These are phyloP conservation scores for Ctenopoma multispine DNA, from an alignment of 2,797 vertebrate genomes.

Conservation along the genomic window DNA sequence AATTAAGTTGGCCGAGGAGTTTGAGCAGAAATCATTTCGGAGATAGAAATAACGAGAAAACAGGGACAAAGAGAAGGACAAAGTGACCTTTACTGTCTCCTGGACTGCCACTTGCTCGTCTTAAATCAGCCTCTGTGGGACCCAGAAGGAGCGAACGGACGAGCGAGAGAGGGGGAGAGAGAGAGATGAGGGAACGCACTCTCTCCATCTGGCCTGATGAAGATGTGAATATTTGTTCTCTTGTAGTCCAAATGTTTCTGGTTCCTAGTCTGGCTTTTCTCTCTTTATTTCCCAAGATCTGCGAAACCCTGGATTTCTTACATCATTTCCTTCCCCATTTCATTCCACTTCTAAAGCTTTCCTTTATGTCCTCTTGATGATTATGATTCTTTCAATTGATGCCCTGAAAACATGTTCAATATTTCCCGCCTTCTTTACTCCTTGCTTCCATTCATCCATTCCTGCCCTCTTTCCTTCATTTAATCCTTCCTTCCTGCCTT, in stretches of 20 bases:
- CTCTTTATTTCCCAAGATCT: conserved; percentile 35
- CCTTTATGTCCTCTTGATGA: too few species aligned
- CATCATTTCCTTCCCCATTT: conserved; percentile 25
- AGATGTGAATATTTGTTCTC: conserved; percentile 48
- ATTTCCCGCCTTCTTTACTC: background rate
- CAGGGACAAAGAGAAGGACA: conserved; percentile 47
- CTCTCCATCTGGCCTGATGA: conserved; percentile 46
- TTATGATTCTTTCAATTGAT: background rate
- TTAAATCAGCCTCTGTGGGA: conserved; percentile 60
- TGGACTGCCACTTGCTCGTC: conserved; percentile 55
- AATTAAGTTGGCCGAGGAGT: conserved; percentile 52
- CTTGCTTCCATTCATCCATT: background rate
- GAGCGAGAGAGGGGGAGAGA: conserved; percentile 3
- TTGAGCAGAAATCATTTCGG: conserved; percentile 69
- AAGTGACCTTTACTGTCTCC: conserved; percentile 76
- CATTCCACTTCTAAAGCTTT: conserved; percentile 10
- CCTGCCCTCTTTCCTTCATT: conserved; percentile 13
- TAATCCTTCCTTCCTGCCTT: too few species aligned
- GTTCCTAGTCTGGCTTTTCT: conserved; percentile 2
- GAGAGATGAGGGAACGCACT: background rate
- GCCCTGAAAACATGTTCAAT: background rate
- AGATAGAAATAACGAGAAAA: conserved; percentile 39
- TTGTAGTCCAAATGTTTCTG: conserved; percentile 35
- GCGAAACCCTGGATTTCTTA: conserved; percentile 30
- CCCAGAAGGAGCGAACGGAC: conserved; percentile 40